Evolutionary conservation across 2,888 invertebrate genomes (phyloP).

Genomic region (Tridacna crocea): DNA sequence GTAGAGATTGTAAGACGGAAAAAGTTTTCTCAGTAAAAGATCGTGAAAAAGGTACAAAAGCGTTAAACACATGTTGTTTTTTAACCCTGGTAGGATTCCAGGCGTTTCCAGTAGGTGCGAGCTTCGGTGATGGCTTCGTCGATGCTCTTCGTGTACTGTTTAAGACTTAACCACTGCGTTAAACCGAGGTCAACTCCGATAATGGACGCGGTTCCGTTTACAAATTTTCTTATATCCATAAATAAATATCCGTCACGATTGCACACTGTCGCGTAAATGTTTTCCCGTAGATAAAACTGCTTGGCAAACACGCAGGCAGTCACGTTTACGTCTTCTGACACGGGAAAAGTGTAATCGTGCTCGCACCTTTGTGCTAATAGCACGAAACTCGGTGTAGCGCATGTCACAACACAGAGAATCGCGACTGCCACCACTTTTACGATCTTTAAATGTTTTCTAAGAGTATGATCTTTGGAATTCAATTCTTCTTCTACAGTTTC

Average conservation of each 20-base stretch:
- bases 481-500: background rate
- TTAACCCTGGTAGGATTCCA: background rate
- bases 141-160: slow-evolving; percentile 11
- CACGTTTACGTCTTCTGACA: background rate
- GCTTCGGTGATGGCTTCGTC: slow-evolving; percentile 34
- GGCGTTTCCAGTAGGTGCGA: slow-evolving; percentile 17
- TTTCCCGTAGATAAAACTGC: slow-evolving; percentile 21
- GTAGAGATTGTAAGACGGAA: no score
- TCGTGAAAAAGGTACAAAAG: no score
- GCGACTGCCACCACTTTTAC: background rate
- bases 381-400: background rate
- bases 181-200: slow-evolving; percentile 27
- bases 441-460: slow-evolving; percentile 1
- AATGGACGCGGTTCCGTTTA: slow-evolving; percentile 26
- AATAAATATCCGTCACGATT: slow-evolving; percentile 22
- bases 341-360: background rate
- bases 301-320: slow-evolving; percentile 21
- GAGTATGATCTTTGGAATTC: background rate
- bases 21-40: no score
- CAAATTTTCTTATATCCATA: slow-evolving; percentile 35
- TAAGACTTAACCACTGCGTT: slow-evolving; percentile 29
- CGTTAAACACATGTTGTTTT: background rate
- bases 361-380: background rate
- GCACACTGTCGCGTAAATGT: slow-evolving; percentile 30
- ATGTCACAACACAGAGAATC: background rate